Percentiles rank a stretch among this genome's conserved stretches.
phyloP scores from a whole-genome alignment of 2,797 vertebrate genomes.

The Orientallactaga sibirica region DNA sequence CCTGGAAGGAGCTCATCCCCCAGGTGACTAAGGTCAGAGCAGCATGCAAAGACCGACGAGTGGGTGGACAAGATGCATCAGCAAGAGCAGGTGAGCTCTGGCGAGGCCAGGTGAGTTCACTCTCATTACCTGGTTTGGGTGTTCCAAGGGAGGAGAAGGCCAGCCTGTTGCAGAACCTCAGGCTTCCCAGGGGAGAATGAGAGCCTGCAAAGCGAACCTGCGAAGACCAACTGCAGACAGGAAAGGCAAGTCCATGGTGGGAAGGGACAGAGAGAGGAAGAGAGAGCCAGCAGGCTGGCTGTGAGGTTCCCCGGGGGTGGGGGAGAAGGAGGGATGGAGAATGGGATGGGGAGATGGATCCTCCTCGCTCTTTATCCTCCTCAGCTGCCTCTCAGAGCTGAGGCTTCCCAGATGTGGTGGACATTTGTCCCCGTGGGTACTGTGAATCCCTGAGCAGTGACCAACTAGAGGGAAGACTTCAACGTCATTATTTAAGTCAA shows the following conservation, averaged over 20 bases:
- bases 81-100: background rate
- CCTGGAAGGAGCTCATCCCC: no score
- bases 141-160: slow-evolving; percentile 19
- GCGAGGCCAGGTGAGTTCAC: rapidly evolving
- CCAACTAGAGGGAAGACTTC: slow-evolving; percentile 51
- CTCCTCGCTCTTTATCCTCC: background rate
- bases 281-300: background rate
- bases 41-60: background rate
- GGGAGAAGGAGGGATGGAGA: background rate
- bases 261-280: background rate
- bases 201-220: background rate
- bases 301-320: background rate
- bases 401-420: background rate
- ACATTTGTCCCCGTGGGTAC: slow-evolving; percentile 11
- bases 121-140: slow-evolving; percentile 68
- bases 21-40: background rate
- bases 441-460: slow-evolving; percentile 14
- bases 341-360: rapidly evolving
- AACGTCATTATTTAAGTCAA: slow-evolving; percentile 74
- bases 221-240: background rate
- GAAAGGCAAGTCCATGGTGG: rapidly evolving
- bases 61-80: background rate
- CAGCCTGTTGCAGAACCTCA: slow-evolving; percentile 11
- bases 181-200: background rate
- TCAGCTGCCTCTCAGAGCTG: background rate